A percentile compares a stretch with the other conserved stretches of the same genome.
These are phyloP conservation scores for Pygoscelis adeliae DNA, from an alignment of 2,113 vertebrate species.

Conservation along the genomic window DNA sequence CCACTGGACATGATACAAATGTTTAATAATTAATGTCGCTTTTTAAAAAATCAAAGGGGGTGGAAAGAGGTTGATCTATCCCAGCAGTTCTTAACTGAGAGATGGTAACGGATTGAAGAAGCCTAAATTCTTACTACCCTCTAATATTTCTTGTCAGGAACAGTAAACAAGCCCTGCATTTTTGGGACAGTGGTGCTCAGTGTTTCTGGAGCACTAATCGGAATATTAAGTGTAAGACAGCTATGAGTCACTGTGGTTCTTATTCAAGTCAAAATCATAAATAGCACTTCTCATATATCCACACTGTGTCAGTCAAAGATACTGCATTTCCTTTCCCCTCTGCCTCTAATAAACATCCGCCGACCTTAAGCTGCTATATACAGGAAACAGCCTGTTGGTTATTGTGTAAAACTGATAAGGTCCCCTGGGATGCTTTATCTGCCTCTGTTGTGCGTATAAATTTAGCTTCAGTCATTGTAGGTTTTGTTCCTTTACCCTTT, in stretches of 20 bases:
- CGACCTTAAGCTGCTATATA: slow-evolving; percentile 61
- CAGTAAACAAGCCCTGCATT: not conserved
- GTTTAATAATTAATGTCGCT: slow-evolving; percentile 60
- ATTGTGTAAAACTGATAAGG: slow-evolving; percentile 70
- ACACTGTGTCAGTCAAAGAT: slow-evolving; percentile 63
- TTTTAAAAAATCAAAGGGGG: slow-evolving; percentile 52
- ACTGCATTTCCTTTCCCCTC: slow-evolving; percentile 65
- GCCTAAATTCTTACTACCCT: not conserved
- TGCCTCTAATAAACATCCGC: slow-evolving; percentile 68
- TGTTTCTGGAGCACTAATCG: slow-evolving; percentile 1
- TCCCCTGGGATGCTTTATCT: slow-evolving; percentile 59
- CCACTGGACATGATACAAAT: slow-evolving; percentile 20
- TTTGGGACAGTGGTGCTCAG: not conserved
- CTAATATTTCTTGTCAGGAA: not conserved
- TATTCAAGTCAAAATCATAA: slow-evolving; percentile 57
- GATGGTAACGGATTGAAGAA: not conserved
- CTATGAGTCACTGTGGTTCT: slow-evolving; percentile 39
- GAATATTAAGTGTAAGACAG: slow-evolving; percentile 37
- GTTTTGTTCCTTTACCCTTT: slow-evolving; percentile 59
- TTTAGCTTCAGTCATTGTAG: slow-evolving; percentile 49
- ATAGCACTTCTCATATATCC: slow-evolving; percentile 65
- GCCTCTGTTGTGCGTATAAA: slow-evolving; percentile 39
- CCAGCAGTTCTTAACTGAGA: slow-evolving; percentile 1
- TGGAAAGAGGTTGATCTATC: slow-evolving; percentile 42
- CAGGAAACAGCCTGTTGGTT: slow-evolving; percentile 69